Percentiles rank a stretch among this genome's conserved stretches.
Conservation (phyloP, 2,888 invertebrate species). For the Leucozona laternaria region DNA sequence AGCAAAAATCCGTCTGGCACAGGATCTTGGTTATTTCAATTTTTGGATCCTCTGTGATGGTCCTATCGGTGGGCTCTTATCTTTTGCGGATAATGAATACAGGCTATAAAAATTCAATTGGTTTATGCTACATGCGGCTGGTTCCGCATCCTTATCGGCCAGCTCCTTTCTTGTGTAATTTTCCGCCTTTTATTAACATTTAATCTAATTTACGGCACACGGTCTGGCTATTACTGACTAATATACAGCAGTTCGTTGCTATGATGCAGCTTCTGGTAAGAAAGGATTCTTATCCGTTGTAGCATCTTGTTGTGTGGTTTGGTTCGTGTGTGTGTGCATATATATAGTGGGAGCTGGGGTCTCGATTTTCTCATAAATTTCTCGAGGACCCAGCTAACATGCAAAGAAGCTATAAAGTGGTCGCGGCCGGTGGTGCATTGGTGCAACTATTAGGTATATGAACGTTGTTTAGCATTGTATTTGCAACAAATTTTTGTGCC, state of each 20-base stretch:
- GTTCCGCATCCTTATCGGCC: constrained; percentile 71
- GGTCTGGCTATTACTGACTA: constrained; percentile 69
- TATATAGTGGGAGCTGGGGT: constrained; percentile 35
- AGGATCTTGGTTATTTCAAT: background rate
- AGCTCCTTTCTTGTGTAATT: constrained; percentile 69
- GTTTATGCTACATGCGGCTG: constrained; percentile 48
- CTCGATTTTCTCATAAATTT: constrained; percentile 73
- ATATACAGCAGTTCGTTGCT: constrained; percentile 50
- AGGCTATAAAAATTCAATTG: constrained; percentile 74
- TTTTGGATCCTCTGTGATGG: background rate
- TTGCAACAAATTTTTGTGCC: constrained; percentile 70
- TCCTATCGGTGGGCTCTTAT: constrained; percentile 53
- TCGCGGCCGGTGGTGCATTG: background rate
- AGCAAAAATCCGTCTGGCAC: constrained; percentile 17
- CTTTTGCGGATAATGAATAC: constrained; percentile 72
- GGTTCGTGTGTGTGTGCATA: background rate
- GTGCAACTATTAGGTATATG: background rate
- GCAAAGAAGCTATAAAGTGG: constrained; percentile 66
- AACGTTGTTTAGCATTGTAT: constrained; percentile 22
- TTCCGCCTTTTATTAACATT: constrained; percentile 75
- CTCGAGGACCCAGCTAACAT: constrained; percentile 56
- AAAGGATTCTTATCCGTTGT: constrained; percentile 63
- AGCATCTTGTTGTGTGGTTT: constrained; percentile 70
- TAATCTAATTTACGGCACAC: constrained; percentile 76
- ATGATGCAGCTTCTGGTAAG: constrained; percentile 34